These are phyloP conservation scores for Pteronura brasiliensis DNA, from an alignment of 2,113 vertebrate species.

Conservation along the genomic window DNA sequence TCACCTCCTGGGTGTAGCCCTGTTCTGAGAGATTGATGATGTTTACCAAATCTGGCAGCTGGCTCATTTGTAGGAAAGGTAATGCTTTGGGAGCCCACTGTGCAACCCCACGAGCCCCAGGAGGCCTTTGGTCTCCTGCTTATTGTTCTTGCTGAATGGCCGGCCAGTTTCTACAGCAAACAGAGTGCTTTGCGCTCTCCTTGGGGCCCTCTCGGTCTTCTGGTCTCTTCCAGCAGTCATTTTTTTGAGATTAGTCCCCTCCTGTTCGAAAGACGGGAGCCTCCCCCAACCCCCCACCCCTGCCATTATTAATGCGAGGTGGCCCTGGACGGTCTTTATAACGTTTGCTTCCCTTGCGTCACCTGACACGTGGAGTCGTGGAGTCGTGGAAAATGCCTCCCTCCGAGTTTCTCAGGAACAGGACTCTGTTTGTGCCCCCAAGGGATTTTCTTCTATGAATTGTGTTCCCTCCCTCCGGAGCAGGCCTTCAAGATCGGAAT, in stretches of 20 bases:
- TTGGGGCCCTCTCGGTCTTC: background rate
- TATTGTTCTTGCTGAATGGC: background rate
- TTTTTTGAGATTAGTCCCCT: background rate
- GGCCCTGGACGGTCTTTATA: background rate
- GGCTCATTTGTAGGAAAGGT: slow-evolving; percentile 54
- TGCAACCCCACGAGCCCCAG: background rate
- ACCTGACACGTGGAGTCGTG: background rate
- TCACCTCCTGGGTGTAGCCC: slow-evolving; percentile 45
- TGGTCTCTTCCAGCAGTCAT: background rate
- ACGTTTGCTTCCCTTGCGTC: background rate
- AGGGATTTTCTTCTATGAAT: background rate
- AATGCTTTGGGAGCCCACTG: slow-evolving; percentile 2
- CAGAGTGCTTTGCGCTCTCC: background rate
- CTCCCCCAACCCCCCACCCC: no score
- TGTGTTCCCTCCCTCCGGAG: background rate
- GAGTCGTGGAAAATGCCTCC: background rate
- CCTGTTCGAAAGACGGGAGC: background rate
- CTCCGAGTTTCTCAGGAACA: background rate
- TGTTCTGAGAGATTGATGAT: slow-evolving; percentile 62
- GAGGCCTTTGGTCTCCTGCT: background rate
- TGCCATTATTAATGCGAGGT: background rate
- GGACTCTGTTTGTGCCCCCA: background rate
- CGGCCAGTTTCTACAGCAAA: background rate
- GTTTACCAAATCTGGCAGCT: slow-evolving; percentile 51
- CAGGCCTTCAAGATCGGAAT: background rate